These are phyloP conservation scores for Oceanites oceanicus DNA, from an alignment of 2,113 vertebrate genomes.

Conservation along the genomic window DNA sequence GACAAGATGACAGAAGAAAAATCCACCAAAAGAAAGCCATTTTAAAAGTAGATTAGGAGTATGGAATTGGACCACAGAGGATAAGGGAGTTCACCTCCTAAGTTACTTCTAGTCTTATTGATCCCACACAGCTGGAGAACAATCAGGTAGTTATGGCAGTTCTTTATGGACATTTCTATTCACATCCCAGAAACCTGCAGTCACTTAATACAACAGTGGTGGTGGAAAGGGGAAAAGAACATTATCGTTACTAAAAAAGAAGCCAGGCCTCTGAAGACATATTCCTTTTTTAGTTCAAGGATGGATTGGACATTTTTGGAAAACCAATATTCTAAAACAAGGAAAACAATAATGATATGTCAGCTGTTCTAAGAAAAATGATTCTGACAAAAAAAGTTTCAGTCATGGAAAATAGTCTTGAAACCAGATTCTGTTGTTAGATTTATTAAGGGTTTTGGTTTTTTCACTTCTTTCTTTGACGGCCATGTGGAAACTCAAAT, in stretches of 20 bases:
- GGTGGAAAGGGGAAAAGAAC: neutral
- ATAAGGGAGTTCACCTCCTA: neutral
- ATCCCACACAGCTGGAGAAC: neutral
- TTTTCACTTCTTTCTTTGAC: neutral
- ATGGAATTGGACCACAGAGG: neutral
- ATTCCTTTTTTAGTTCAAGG: constrained; percentile 1
- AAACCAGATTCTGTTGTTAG: constrained; percentile 39
- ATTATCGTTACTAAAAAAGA: neutral
- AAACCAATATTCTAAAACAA: constrained; percentile 12
- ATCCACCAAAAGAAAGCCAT: neutral
- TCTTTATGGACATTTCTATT: neutral
- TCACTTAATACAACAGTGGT: neutral
- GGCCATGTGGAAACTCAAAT: neutral
- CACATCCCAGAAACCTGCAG: neutral
- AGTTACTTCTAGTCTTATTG: neutral
- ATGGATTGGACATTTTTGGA: neutral
- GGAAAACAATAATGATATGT: constrained; percentile 31
- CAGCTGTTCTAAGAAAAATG: constrained; percentile 11
- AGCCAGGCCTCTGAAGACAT: neutral
- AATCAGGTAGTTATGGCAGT: neutral
- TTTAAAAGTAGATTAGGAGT: neutral
- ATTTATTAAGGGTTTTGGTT: neutral
- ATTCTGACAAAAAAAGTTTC: constrained; percentile 5
- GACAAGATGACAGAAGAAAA: neutral
- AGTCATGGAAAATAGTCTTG: constrained; percentile 34